These are phyloP conservation scores for Ceryle rudis DNA, from an alignment of 2,797 vertebrate species.

Conservation along the genomic window DNA sequence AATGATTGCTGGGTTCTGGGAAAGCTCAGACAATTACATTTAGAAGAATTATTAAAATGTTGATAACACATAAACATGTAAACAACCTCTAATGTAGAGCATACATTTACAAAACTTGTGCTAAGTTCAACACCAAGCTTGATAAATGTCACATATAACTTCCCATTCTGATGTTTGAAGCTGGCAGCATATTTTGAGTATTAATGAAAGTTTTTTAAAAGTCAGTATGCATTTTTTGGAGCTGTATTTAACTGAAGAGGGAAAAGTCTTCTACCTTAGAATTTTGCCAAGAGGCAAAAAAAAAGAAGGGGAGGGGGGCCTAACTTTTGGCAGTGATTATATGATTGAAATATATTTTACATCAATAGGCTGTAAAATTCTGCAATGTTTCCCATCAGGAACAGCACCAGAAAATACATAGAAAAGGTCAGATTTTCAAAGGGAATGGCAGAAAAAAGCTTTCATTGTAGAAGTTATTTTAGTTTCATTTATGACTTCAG, in stretches of 20 bases:
- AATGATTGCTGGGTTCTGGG: neutral
- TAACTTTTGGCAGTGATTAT: neutral
- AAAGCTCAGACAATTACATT: neutral
- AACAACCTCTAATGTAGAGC: neutral
- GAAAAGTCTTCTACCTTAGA: neutral
- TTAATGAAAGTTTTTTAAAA: neutral
- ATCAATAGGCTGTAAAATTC: neutral
- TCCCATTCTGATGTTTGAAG: neutral
- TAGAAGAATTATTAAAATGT: neutral
- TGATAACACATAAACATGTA: neutral
- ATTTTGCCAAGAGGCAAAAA: neutral
- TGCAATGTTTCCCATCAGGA: neutral
- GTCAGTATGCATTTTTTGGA: neutral
- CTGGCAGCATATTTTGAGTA: neutral
- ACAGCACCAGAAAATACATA: neutral
- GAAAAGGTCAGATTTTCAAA: neutral
- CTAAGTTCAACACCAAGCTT: neutral
- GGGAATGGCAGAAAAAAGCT: neutral
- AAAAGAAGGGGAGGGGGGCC: neutral
- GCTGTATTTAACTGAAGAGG: neutral
- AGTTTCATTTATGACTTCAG: neutral
- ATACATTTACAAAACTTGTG: neutral
- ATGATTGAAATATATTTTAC: neutral
- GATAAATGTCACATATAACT: neutral
- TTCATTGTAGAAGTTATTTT: neutral